Base-by-base conservation (phyloP, 2,888 invertebrate genomes). In the Tanypteryx hageni region DNA sequence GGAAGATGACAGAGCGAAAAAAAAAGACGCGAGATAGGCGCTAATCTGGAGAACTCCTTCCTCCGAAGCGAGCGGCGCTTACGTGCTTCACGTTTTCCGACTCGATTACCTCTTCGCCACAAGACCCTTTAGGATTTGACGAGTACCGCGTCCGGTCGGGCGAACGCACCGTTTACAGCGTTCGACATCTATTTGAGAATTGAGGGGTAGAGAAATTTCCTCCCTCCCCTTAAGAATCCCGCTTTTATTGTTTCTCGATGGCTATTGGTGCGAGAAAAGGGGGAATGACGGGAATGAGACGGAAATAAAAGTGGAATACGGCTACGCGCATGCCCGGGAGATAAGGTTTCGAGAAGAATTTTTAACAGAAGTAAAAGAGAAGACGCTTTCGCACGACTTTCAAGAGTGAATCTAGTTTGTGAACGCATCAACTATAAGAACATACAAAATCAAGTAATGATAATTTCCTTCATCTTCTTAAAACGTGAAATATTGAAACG, bases 21-120 rank as follows among this genome's bases (percentile, higher is more conserved):
- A 68, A 68, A n/a, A 68, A 9, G 68, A 68, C 16, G 68, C 68
- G 68, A 68, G 68, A 68, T 68, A 68, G 68, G 68, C 68, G 13
- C 68, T 68, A 68, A 68, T 68, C 68, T 68, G 18, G 68, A 68
- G 18, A 68, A n/a, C 22, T 68, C 68, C 68, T 68, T 44, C 44
- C n/a, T n/a, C n/a, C n/a, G n/a, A 64, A n/a, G 64, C 9, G 10
- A 64, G 64, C 64, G 16, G 64, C n/a, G 64, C n/a, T n/a, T n/a
- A n/a, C n/a, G n/a, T n/a, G n/a, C n/a, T n/a, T n/a, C n/a, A 64
- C 64, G 64, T 64, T 64, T 64, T n/a, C 64, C 64, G 64, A n/a
- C n/a, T n/a, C n/a, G n/a, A n/a, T n/a, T n/a, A n/a, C n/a, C n/a
- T n/a, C 18, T n/a, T 18, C n/a, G 16, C 64, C 18, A n/a, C 64